Conservation (phyloP, 2,797 vertebrate genomes). For the Sparus aurata region DNA sequence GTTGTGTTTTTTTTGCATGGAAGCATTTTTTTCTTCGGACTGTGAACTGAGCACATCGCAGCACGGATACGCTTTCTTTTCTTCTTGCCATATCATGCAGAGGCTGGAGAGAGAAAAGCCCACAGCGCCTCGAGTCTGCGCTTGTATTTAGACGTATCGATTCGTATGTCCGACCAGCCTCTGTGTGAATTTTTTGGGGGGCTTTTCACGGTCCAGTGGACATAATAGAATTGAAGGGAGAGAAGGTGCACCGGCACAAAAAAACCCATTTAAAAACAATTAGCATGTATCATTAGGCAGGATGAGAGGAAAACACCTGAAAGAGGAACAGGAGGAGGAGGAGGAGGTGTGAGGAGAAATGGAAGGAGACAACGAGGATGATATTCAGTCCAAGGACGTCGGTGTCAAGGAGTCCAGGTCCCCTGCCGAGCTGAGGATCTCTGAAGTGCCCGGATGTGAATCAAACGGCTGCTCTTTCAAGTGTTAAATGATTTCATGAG, state of each 20-base stretch:
- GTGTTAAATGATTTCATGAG: constrained; percentile 47
- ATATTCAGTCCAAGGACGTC: constrained; percentile 53
- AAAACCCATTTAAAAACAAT: constrained; percentile 79
- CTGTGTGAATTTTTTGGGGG: constrained; percentile 45
- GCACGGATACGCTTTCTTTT: constrained; percentile 1
- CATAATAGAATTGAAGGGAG: constrained; percentile 69
- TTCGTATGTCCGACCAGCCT: constrained; percentile 45
- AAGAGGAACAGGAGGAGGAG: constrained; percentile 51
- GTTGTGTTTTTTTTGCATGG: not conserved
- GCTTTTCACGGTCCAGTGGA: constrained; percentile 61
- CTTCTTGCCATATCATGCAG: constrained; percentile 8
- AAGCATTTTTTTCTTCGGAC: not conserved
- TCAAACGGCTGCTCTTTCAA: constrained; percentile 31
- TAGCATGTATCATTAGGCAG: constrained; percentile 81
- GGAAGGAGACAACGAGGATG: constrained; percentile 26
- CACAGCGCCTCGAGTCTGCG: constrained; percentile 8
- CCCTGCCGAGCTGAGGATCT: constrained; percentile 42
- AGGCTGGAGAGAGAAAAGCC: constrained; percentile 18
- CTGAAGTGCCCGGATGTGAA: constrained; percentile 27
- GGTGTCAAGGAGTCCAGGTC: constrained; percentile 25
- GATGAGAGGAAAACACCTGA: constrained; percentile 66
- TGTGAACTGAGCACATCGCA: constrained; percentile 1
- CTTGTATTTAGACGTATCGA: constrained; percentile 69
- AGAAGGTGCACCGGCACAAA: constrained; percentile 48
- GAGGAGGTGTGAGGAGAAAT: not conserved